Evolutionary conservation across 2,888 invertebrate species (phyloP).

Genomic region (Volucella zonaria): DNA sequence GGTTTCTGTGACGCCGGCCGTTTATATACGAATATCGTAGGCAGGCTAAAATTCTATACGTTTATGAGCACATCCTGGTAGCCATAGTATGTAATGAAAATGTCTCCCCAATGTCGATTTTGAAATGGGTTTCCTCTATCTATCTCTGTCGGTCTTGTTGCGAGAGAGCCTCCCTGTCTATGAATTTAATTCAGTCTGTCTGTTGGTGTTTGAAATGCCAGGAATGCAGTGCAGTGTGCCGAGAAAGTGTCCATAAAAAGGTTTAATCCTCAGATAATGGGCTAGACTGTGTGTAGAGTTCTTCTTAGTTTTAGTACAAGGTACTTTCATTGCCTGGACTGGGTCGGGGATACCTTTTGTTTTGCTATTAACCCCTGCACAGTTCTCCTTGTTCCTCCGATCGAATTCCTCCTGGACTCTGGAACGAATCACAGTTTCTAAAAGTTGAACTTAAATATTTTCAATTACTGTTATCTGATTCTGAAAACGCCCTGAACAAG

Average conservation of each 20-base stretch:
- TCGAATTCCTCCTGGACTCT: constrained; percentile 12
- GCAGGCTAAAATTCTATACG: neutral
- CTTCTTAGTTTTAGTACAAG: constrained; percentile 50
- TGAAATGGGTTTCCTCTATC: constrained; percentile 48
- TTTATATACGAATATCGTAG: constrained; percentile 6
- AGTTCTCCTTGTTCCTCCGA: neutral
- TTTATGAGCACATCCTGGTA: neutral
- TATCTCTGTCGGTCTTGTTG: neutral
- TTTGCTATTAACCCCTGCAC: neutral
- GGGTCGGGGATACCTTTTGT: constrained; percentile 5
- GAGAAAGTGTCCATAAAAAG: constrained; percentile 52
- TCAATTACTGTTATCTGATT: constrained; percentile 66
- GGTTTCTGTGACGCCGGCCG: constrained; percentile 7
- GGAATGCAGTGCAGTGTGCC: constrained; percentile 38
- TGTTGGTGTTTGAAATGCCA: neutral
- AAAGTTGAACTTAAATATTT: constrained; percentile 56
- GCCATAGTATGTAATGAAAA: constrained; percentile 45
- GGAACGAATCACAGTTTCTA: constrained; percentile 31
- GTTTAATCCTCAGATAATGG: constrained; percentile 48
- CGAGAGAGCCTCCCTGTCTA: neutral
- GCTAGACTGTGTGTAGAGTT: constrained; percentile 16
- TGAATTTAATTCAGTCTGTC: constrained; percentile 15
- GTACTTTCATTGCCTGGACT: constrained; percentile 43
- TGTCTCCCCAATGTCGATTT: constrained; percentile 55
- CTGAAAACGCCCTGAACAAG: constrained; percentile 19